Conservation (phyloP, 2,797 vertebrate species). For the Sardinella longiceps region DNA sequence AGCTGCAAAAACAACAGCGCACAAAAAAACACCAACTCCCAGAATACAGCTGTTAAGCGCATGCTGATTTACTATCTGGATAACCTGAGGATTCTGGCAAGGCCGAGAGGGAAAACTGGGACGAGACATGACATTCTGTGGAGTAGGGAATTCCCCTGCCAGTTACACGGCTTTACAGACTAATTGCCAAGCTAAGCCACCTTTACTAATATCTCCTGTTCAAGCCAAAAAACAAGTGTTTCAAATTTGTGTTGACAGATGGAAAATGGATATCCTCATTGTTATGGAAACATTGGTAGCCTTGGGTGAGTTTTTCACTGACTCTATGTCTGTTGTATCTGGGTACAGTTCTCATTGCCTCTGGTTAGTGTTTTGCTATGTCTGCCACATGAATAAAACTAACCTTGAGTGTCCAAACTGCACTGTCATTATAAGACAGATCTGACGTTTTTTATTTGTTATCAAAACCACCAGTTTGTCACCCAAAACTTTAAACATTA, state of each 20-base stretch:
- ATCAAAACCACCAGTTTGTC: no score
- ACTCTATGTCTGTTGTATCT: background rate
- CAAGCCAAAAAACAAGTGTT: background rate
- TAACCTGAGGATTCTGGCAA: conserved; percentile 2
- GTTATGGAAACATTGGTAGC: background rate
- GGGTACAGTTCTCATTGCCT: background rate
- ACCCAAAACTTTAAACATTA: no score
- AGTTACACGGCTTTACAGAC: background rate
- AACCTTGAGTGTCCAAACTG: background rate
- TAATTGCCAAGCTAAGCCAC: background rate
- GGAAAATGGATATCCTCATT: background rate
- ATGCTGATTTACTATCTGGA: conserved; percentile 27
- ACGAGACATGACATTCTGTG: background rate
- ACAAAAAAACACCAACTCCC: conserved; percentile 34
- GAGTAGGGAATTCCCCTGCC: background rate
- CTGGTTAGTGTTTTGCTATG: background rate
- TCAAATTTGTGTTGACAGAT: background rate
- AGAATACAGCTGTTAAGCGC: conserved; percentile 8
- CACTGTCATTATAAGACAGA: background rate
- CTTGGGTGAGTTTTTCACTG: background rate
- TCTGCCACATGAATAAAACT: background rate
- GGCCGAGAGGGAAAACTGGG: background rate
- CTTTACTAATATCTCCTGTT: background rate
- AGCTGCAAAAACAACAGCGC: conserved; percentile 51
- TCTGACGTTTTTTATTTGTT: no score